Percentiles rank a stretch among this genome's conserved stretches.
These are phyloP conservation scores for Psettodes erumei DNA, from an alignment of 2,113 vertebrate species.

Conservation along the genomic window DNA sequence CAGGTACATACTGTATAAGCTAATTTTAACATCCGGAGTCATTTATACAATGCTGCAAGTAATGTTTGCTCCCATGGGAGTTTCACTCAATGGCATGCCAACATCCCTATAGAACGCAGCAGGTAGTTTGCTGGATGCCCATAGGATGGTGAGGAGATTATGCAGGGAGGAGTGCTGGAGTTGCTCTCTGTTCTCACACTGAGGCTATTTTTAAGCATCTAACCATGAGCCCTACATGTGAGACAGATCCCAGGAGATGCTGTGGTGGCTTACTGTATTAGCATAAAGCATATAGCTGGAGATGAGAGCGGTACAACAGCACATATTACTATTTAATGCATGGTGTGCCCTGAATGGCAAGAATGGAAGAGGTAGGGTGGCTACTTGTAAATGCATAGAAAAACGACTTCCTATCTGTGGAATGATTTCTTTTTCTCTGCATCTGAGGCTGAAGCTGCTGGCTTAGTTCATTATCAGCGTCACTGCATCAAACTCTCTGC, in stretches of 20 bases:
- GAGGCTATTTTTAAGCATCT: constrained; percentile 82
- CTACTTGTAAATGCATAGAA: constrained; percentile 60
- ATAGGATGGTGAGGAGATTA: constrained; percentile 72
- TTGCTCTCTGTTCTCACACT: constrained; percentile 73
- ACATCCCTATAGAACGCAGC: constrained; percentile 49
- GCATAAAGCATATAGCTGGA: constrained; percentile 73
- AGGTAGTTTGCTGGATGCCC: constrained; percentile 64
- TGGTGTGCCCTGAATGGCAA: constrained; percentile 48
- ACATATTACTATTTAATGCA: constrained; percentile 64
- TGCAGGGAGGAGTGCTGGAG: constrained; percentile 57
- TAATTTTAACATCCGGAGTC: constrained; percentile 4
- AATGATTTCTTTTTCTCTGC: constrained; percentile 31
- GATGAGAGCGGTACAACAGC: constrained; percentile 64
- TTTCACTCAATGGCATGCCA: constrained; percentile 31
- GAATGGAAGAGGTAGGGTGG: constrained; percentile 33
- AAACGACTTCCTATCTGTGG: constrained; percentile 30
- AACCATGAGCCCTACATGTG: constrained; percentile 77
- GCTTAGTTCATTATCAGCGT: constrained; percentile 37
- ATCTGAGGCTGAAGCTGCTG: constrained; percentile 25
- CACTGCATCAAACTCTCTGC: constrained; percentile 32
- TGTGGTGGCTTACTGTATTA: constrained; percentile 76
- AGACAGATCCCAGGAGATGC: constrained; percentile 74
- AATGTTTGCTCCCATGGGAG: constrained; percentile 44
- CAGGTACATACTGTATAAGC: neutral
- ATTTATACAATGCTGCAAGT: constrained; percentile 25